Evolutionary conservation across 2,113 vertebrate species (phyloP).

Genomic region (Myrmophylax atrothorax): DNA sequence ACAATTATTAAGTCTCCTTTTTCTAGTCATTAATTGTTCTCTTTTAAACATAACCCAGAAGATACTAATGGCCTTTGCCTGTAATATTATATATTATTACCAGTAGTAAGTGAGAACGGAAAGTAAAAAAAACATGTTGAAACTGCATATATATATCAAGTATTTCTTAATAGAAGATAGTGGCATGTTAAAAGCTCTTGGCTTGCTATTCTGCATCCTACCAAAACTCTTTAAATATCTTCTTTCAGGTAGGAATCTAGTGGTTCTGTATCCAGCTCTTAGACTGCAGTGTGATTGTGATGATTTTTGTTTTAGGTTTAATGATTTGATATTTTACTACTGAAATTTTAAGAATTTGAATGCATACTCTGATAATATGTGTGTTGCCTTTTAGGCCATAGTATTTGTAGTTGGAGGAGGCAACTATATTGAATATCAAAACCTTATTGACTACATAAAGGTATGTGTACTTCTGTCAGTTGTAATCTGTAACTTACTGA

Average conservation of each 20-base stretch:
- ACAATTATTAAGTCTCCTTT: not conserved
- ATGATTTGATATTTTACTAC: not conserved
- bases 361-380: not conserved
- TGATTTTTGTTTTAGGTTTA: not conserved
- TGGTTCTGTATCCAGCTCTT: not conserved
- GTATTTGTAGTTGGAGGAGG: slow-evolving; percentile 97
- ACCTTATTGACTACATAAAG: slow-evolving; percentile 95
- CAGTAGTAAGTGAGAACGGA: not conserved
- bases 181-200: not conserved
- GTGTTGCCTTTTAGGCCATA: slow-evolving; percentile 84
- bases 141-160: not conserved
- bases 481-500: not conserved
- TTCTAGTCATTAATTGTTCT: not conserved
- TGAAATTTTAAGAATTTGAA: not conserved
- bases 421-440: slow-evolving; percentile 99
- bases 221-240: not conserved
- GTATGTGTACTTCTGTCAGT: slow-evolving; percentile 59
- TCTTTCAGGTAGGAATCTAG: not conserved
- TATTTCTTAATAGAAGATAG: not conserved
- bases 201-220: not conserved
- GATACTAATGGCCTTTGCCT: not conserved
- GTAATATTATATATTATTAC: not conserved
- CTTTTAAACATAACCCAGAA: not conserved
- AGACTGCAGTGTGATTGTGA: not conserved
- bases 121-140: not conserved